Base-by-base conservation (phyloP, 1,140 invertebrate species). In the Drosophila truncata region DNA sequence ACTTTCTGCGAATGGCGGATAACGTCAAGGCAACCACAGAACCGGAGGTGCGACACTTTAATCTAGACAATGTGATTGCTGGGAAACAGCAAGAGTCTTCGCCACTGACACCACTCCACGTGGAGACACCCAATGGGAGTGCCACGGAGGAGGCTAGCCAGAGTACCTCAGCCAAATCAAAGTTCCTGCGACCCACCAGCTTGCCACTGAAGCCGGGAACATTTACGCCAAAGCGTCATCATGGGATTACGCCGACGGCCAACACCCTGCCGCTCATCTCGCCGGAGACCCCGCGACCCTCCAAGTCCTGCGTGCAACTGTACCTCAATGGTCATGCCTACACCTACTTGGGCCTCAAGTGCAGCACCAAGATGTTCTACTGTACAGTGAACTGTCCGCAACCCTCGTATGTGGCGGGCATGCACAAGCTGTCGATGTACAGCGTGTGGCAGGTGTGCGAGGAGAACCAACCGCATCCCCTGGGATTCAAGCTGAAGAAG, bases 391-490 rank as follows among this genome's bases (percentile, higher is more conserved):
- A 98, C 91, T 95, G 97, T 75, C 96, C 98, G 1, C 98, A 99
- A 92, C 98, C 98, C 0, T 99, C 98, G 94, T 99, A 99, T 92
- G 97, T 99, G 41, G 96, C 95, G 1, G 96, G 98, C 90, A 97
- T 98, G 92, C 96, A 97, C 74, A 97, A 96, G 82, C 93, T 99
- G 41, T 99, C 98, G 16, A 99, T 99, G 98, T 99, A 99, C 90
- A 99, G 98, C 11, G 98, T 99, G 92, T 99, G 98, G 98, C 96
- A 97, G 93, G 94, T 96, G 86, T 95, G 95, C 91, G 95, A 95
- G 80, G 96, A 96, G 86, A 94, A 95, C 61, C 95, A 95, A 77
- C 95, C 96, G 52, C 96, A 96, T 93, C 95, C 95, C 11, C 92
- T 95, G 35, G 96, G 96, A 50, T 94, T 98, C 80, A 95, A 95